Base-by-base conservation (phyloP, 2,888 invertebrate species). In the Sesamia inferens region DNA sequence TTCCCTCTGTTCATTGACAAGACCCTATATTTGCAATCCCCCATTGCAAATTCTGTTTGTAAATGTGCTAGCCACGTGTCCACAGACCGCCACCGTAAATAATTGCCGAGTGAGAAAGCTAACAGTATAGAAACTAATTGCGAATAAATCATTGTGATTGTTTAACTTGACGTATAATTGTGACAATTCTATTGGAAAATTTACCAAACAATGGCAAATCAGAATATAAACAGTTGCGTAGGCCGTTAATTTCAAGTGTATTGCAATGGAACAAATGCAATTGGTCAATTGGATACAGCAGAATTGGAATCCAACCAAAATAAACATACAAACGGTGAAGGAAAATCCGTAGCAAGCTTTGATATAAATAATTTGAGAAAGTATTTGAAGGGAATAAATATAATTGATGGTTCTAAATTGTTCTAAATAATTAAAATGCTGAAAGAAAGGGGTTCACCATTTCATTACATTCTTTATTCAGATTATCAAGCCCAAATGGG, bases 71-170 rank as follows among this genome's bases (percentile, higher is more conserved):
- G 84, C 71, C 88, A 88, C 88, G 88, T 88, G 86, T 65, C 68
- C 57, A 72, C 22, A 65, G 55, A 68, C 79, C 83, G 75, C 79
- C 83, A 74, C 79, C 64, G 58, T 77, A 76, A 81, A 83, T 82
- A 81, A 86, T 85, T 85, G 78, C 65, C 68, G 72, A 78, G 74
- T 84, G 79, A 68, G 80, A 85, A 86, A 81, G 84, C 81, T 76
- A 85, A 81, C 76, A 83, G 78, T 84, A 85, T 85, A 86, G 85
- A 85, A 87, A 88, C 84, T 90, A 90, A 91, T 89, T 88, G 90
- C 88, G 84, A 84, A 90, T 91, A 91, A 90, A 91, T 91, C 88
- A 89, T 81, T 74, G 78, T 78, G 81, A 86, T 85, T 86, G 82
- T 71, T 77, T 70, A 78, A 85, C 74, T 58, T 72, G 62, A 71